Conservation (phyloP, 1,140 invertebrate genomes). For the Brachionus paranguensis region DNA sequence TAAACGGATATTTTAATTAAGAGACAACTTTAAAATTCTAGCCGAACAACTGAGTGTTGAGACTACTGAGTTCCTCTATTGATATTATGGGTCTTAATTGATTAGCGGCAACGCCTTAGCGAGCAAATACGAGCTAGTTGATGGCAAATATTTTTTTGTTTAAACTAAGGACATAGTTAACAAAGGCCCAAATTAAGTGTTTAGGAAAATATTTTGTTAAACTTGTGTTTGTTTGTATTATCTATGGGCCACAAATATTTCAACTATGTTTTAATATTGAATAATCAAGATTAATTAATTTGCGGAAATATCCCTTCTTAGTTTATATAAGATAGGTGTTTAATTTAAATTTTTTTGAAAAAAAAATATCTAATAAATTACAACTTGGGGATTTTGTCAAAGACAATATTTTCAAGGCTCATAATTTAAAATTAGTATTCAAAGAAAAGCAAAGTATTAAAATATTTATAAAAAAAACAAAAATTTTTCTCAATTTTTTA, state of each 20-base stretch:
- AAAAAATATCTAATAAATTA: too few species aligned
- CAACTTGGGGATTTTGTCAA: too few species aligned
- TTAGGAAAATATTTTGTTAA: neutral
- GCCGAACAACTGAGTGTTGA: neutral
- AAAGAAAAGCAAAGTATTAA: too few species aligned
- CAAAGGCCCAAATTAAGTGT: neutral
- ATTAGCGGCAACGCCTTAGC: neutral
- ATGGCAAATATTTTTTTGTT: neutral
- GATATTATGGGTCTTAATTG: slow-evolving; percentile 6
- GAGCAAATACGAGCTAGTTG: neutral
- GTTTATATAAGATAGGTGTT: neutral
- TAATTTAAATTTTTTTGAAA: too few species aligned
- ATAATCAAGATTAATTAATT: neutral
- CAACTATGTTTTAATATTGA: neutral
- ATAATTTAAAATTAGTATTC: too few species aligned
- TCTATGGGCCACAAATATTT: neutral
- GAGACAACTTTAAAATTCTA: neutral
- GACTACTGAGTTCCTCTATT: neutral
- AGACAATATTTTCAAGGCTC: too few species aligned
- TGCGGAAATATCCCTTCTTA: neutral
- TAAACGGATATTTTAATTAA: slow-evolving; percentile 2
- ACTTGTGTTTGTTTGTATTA: neutral
- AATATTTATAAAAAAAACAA: too few species aligned
- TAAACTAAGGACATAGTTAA: neutral
- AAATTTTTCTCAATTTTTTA: too few species aligned